Evolutionary conservation across 1,140 invertebrate species (phyloP).

Genomic region (Neodiprion lecontei): DNA sequence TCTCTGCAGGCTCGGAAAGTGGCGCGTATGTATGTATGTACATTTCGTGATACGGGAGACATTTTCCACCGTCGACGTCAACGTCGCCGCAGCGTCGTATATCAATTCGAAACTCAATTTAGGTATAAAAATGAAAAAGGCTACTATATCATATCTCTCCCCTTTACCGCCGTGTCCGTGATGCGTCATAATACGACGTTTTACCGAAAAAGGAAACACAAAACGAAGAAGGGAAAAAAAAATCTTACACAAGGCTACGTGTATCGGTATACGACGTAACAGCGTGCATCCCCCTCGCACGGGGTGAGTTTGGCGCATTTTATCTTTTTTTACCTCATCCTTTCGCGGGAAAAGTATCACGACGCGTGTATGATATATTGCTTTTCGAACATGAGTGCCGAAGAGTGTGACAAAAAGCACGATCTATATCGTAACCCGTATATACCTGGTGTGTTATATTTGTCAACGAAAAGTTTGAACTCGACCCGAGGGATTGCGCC

Average conservation of each 20-base stretch:
- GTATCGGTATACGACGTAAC: neutral
- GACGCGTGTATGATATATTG: neutral
- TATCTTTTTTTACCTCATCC: too few species aligned
- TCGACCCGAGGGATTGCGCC: neutral
- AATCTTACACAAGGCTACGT: neutral
- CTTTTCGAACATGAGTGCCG: neutral
- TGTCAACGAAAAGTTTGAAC: neutral
- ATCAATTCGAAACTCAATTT: conserved; percentile 5
- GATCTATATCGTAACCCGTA: neutral
- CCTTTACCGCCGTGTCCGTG: neutral
- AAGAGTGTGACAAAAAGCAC: neutral
- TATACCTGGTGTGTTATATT: neutral
- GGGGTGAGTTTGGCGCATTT: neutral
- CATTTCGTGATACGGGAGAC: too few species aligned
- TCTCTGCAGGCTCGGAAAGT: too few species aligned
- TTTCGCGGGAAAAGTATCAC: neutral
- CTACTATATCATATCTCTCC: neutral
- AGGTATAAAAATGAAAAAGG: neutral
- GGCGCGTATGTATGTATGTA: too few species aligned
- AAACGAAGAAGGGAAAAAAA: neutral
- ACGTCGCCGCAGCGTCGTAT: neutral
- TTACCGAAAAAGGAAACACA: neutral
- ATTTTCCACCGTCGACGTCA: too few species aligned
- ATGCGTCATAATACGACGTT: conserved; percentile 6
- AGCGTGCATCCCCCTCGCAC: neutral